Base-by-base conservation (phyloP, 2,888 invertebrate species). In the Cynaeus angustus region DNA sequence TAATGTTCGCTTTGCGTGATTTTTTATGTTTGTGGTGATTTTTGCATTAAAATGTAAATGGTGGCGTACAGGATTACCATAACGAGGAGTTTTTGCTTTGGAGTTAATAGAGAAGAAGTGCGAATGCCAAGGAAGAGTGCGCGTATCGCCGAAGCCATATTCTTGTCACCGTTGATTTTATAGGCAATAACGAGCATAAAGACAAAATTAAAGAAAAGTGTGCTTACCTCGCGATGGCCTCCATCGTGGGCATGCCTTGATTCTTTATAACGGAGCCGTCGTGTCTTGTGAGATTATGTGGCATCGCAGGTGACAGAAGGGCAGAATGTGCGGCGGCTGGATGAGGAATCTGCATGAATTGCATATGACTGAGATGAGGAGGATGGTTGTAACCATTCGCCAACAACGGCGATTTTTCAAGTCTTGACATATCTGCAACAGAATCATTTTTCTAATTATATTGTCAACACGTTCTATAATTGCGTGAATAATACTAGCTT, bases 311-410 rank as follows among this genome's bases (percentile, higher is more conserved):
- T 65, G 95, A 95, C 88, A 96, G 91, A 75, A 95, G 91, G 68
- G 96, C 95, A 71, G 90, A 89, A 84, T 90, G 90, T 50, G 89
- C 89, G 70, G 89, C 87, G 62, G 91, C 90, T 59, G 91, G 90
- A 84, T 94, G 94, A 75, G 91, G 91, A 85, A 95, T 91, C 85
- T 95, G 95, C 95, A 96, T 95, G 87, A 96, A 95, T 83, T 95
- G 96, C 94, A 97, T 95, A 82, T 96, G 96, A 83, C 94, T 94
- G 85, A 95, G 92, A 71, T 94, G 94, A 68, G 96, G 96, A 70
- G 96, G 96, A 77, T 96, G 96, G 86, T 96, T 96, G 89, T 96
- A 97, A 73, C 97, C 97, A 83, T 97, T 97, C 70, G 96, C 95
- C 78, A 97, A 88, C 41, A 96, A 88, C 28, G 96, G 96, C 13